Conservation (phyloP, 2,888 invertebrate genomes). For the Oscheius sp. region DNA sequence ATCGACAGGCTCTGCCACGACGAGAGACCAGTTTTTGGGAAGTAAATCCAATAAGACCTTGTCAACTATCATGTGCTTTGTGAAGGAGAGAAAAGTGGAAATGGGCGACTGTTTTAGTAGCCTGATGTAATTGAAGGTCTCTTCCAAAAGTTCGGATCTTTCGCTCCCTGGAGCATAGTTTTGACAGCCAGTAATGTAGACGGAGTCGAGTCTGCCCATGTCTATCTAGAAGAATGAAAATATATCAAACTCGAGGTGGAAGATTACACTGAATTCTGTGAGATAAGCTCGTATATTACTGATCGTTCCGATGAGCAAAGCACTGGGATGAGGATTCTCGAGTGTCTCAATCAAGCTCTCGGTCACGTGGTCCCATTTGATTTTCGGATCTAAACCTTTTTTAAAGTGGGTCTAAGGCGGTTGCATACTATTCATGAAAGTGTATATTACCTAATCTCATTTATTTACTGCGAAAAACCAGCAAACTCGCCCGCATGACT, state of each 20-base stretch:
- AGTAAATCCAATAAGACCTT: neutral
- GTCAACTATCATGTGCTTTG: neutral
- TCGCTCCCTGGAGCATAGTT: neutral
- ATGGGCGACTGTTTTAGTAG: neutral
- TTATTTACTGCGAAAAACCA: no score
- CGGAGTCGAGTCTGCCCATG: constrained; percentile 3
- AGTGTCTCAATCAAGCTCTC: no score
- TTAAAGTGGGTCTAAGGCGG: no score
- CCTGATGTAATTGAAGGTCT: neutral
- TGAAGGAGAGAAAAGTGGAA: neutral
- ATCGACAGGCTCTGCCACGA: neutral
- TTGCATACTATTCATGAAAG: no score
- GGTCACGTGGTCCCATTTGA: no score
- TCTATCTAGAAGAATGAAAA: neutral
- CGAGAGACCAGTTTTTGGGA: neutral
- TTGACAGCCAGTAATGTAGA: neutral
- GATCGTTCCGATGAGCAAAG: no score
- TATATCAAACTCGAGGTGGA: no score
- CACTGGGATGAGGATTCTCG: no score
- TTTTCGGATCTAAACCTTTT: no score
- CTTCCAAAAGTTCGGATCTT: neutral
- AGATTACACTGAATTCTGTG: neutral
- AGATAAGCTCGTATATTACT: neutral
- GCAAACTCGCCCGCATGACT: no score
- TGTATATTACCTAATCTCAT: no score